phyloP scores from a whole-genome alignment of 2,113 vertebrate species.

The Takifugu bimaculatus region DNA sequence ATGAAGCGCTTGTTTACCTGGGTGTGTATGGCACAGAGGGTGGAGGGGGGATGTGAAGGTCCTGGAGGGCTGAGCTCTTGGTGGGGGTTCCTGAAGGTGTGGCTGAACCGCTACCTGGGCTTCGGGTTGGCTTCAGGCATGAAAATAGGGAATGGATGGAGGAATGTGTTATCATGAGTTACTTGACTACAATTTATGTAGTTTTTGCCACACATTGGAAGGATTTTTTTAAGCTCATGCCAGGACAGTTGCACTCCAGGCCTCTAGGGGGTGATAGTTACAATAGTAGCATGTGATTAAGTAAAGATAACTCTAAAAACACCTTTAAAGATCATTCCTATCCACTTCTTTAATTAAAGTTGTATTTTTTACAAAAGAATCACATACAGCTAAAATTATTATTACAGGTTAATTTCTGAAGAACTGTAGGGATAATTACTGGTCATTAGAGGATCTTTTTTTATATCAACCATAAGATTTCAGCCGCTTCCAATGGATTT shows the following conservation, averaged over 20 bases:
- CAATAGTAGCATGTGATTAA: neutral
- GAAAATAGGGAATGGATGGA: neutral
- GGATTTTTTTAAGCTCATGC: no score
- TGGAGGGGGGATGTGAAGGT: conserved; percentile 95
- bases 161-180: neutral
- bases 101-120: conserved; percentile 91
- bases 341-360: neutral
- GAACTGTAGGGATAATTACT: no score
- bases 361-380: neutral
- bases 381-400: no score
- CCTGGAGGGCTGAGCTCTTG: conserved; percentile 94
- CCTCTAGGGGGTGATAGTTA: neutral
- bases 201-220: neutral
- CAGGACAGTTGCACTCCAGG: neutral
- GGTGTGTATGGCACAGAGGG: conserved; percentile 92
- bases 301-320: neutral
- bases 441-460: no score
- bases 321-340: neutral
- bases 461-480: neutral
- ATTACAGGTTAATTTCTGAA: no score
- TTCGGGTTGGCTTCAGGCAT: conserved; percentile 87
- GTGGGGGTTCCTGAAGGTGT: conserved; percentile 93
- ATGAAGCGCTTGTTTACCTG: conserved; percentile 73
- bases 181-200: neutral
- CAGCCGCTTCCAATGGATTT: no score